Base-by-base conservation (phyloP, 92 coral and sea anemone genomes). In the Palythoa heliodiscus region DNA sequence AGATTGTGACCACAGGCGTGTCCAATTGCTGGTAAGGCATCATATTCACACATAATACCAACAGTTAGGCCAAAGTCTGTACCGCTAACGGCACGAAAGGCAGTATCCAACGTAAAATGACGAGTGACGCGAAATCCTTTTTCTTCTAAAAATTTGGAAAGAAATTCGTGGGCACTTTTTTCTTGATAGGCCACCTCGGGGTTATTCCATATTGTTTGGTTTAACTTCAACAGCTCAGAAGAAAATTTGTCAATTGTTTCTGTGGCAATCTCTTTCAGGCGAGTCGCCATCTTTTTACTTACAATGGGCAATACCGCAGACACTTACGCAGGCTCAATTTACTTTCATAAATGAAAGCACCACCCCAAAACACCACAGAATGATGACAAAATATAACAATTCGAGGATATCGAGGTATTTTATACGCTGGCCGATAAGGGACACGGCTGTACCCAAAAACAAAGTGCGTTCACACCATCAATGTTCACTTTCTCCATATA, bases 1-100 rank as follows among this genome's bases (percentile, higher is more conserved):
- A 95, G 92, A 73, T 95, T 95, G 73, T 95, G 98, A 0, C 98
- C 98, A 89, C 98, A 95, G 25, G 93, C 98, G 86, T 95, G 98
- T n/a, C 97, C 93, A 15, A 95, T 92, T 1, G 89, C 94, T 20
- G 98, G 98, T 55, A 95, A 78, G 5, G 98, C 98, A 61, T 95
- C 98, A 61, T 92, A 95, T 73, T 95, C 98, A 79, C 98, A 95
- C 37, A 95, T 48, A 38, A 95, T 73, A 1, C 98, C 95, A 24
- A 93, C 95, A 85, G 89, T 83, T 4, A 73, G 58, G 16, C 77
- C 77, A 3, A 7, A 54, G n/a, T 23, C 8, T 11, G 47, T 25
- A 3, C 77, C 77, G 14, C 54, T 43, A 22, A 17, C 29, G 11
- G 57, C 77, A 43, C 77, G 77, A n/a, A 73, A 73, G 1, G 77